Evolutionary conservation across 1,140 invertebrate genomes (phyloP), one percentile per base, ranked within the genome.

Genomic region (Nebria ingens): DNA sequence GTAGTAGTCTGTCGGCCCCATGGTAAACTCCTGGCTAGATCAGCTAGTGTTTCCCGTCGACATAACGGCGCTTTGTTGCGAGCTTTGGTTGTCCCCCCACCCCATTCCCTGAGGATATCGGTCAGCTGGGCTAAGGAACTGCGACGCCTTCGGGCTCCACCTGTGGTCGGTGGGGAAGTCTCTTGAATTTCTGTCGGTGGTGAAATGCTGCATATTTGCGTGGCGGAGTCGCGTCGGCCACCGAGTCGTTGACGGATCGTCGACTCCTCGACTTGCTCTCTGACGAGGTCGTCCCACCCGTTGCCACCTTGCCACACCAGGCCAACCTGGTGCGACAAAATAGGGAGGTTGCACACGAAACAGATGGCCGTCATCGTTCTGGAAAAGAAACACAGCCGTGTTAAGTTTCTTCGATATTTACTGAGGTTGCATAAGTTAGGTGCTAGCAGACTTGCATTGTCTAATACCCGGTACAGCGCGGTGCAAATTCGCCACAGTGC

Each of bases 261-360:
- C 3, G 84, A 85, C 68, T 92, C 89, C 66, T 91, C 88, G 61
- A 91, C 76, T 66, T 88, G 86, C 65, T 89, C 89, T 62, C 88
- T 76, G 22, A 91, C 80, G 58, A 92, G 77, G 70, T 94, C 90
- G 80, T 93, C 90, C 85, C 89, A 91, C 59, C 91, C 89, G 70
- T 93, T 94, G 63, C 89, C 89, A 38, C 90, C 90, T 66, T 91
- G 87, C 89, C 91, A 94, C 66, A 92, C 84, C 69, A 94, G 71
- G 9, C 89, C 90, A 67, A 93, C 91, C 79, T 94, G 91, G 75
- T 94, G 90, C 57, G 87, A 91, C 64, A 93, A 79, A 68, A 94
- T 94, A 59, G 91, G 91, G 64, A 94, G 79, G 74, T 94, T 93
- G 84, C 92, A 95, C 59, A 94, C 89, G 76, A 94, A 95, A 75